These are phyloP conservation scores for Endomychus coccineus DNA, from an alignment of 2,888 invertebrate species.

Conservation along the genomic window DNA sequence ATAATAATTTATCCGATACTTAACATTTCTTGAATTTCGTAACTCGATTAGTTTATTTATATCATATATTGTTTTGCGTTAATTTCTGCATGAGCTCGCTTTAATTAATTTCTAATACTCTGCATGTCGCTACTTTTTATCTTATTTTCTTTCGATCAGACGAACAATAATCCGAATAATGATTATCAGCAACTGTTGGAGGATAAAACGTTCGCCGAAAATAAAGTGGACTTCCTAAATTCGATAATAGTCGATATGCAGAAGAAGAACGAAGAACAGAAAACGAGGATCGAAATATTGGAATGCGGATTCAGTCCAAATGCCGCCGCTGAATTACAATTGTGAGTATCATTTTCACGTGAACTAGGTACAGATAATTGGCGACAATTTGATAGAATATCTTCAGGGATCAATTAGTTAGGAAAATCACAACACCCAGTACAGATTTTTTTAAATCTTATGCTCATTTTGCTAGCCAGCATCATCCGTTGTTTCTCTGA, in stretches of 20 bases:
- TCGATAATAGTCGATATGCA: constrained; percentile 96
- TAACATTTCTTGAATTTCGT: too few species aligned
- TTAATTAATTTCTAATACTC: too few species aligned
- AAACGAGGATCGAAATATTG: constrained; percentile 69
- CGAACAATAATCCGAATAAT: constrained; percentile 18
- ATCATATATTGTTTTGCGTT: too few species aligned
- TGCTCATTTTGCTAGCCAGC: too few species aligned
- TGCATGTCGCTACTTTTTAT: constrained; percentile 11
- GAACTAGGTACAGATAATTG: not conserved
- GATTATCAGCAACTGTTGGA: constrained; percentile 46
- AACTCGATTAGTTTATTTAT: too few species aligned
- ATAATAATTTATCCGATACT: too few species aligned
- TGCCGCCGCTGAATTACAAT: constrained; percentile 39
- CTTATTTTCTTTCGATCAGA: constrained; percentile 10
- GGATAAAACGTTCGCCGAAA: constrained; percentile 58
- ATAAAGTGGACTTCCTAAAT: constrained; percentile 85
- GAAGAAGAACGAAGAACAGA: constrained; percentile 79
- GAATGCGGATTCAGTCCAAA: constrained; percentile 48
- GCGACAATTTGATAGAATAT: constrained; percentile 2
- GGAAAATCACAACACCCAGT: constrained; percentile 1
- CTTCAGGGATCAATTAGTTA: constrained; percentile 3
- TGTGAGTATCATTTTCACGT: constrained; percentile 38
- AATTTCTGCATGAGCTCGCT: too few species aligned
- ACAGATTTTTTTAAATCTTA: not conserved
- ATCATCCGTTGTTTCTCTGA: too few species aligned